Evolutionary conservation across 1,140 invertebrate genomes (phyloP).

Genomic region (Drosophila rhopaloa): DNA sequence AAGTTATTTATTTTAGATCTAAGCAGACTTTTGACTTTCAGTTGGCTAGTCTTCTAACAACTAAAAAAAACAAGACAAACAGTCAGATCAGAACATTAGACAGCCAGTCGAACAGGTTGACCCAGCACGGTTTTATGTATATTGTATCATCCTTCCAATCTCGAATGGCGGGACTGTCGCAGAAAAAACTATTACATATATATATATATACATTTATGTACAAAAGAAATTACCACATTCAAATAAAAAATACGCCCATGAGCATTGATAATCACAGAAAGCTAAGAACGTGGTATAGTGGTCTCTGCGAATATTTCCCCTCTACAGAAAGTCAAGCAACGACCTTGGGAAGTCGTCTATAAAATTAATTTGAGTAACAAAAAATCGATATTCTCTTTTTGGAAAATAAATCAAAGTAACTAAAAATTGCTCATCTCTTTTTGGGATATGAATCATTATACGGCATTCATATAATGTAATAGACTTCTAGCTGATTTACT

Average conservation of each 20-base stretch:
- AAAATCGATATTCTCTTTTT: constrained; percentile 11
- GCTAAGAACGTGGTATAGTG: constrained; percentile 4
- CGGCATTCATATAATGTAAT: constrained; percentile 14
- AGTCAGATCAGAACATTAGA: background rate
- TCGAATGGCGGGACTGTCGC: constrained; percentile 5
- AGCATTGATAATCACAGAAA: constrained; percentile 14
- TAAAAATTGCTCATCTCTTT: constrained; percentile 4
- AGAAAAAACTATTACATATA: constrained; percentile 9
- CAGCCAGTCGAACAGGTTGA: constrained; percentile 16
- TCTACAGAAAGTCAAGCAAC: constrained; percentile 28
- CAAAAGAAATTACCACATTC: constrained; percentile 32
- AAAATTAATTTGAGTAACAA: constrained; percentile 11
- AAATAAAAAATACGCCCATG: constrained; percentile 24
- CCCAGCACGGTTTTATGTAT: constrained; percentile 5
- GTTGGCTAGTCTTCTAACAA: background rate
- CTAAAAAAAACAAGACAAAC: background rate
- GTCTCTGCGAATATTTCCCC: constrained; percentile 4
- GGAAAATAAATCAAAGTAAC: background rate
- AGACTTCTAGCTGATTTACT: constrained; percentile 6
- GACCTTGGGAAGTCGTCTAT: constrained; percentile 35
- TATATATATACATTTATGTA: background rate
- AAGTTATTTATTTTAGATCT: no score
- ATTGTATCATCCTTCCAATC: constrained; percentile 13
- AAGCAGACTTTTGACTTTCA: no score
- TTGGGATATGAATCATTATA: constrained; percentile 21